Evolutionary conservation across 2,797 vertebrate genomes (phyloP).

Genomic region (Sebastolobus altivelis): DNA sequence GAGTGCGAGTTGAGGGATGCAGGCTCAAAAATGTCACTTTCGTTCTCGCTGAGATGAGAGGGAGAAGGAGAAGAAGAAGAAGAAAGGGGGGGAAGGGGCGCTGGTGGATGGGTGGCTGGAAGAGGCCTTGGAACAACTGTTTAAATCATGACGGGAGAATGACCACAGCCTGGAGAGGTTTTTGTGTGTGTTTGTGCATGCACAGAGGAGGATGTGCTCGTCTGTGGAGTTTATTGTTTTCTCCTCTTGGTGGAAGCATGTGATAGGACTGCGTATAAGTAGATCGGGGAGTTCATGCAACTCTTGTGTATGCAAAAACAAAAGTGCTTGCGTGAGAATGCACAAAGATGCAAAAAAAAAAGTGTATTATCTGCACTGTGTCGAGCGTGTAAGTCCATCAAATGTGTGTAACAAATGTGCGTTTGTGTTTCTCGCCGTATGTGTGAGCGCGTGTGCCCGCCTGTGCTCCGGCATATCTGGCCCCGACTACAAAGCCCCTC

Average conservation of each 20-base stretch:
- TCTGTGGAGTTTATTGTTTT: neutral
- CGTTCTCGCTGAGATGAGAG: constrained; percentile 73
- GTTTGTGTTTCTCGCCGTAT: constrained; percentile 60
- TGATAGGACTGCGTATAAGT: constrained; percentile 16
- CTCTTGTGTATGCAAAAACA: neutral
- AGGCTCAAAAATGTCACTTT: constrained; percentile 84
- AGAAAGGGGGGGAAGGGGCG: constrained; percentile 4
- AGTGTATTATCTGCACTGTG: constrained; percentile 3
- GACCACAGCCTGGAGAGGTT: constrained; percentile 60
- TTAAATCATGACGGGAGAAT: constrained; percentile 82
- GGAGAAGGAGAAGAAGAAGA: constrained; percentile 17
- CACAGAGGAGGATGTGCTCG: constrained; percentile 1
- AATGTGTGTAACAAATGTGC: constrained; percentile 53
- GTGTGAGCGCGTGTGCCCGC: constrained; percentile 50
- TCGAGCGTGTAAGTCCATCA: constrained; percentile 43
- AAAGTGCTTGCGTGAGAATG: constrained; percentile 2
- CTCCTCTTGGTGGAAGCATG: constrained; percentile 10
- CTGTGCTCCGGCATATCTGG: constrained; percentile 78
- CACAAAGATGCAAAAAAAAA: neutral
- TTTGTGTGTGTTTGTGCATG: constrained; percentile 40
- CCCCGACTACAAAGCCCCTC: constrained; percentile 83
- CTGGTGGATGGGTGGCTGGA: constrained; percentile 58
- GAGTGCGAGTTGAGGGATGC: constrained; percentile 78
- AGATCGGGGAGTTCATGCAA: constrained; percentile 18
- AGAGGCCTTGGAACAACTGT: constrained; percentile 77